phyloP scores from a whole-genome alignment of 2,888 invertebrate species.

The Ischnus inquisitorius region DNA sequence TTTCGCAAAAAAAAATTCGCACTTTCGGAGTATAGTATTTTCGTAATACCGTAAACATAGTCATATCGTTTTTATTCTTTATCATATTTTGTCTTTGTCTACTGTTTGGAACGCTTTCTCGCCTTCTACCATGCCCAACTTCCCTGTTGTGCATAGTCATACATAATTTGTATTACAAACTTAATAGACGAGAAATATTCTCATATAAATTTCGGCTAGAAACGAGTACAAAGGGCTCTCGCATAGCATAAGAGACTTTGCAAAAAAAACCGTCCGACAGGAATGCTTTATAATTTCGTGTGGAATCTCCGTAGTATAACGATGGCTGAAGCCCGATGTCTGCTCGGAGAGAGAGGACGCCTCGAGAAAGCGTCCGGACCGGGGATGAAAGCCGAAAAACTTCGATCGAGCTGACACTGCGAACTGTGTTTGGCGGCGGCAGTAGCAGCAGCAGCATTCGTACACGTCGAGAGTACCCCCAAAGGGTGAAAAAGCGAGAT shows the following conservation, averaged over 20 bases:
- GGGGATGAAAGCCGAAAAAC: constrained; percentile 42
- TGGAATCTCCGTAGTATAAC: background rate
- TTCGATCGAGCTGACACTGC: constrained; percentile 62
- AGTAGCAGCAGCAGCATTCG: constrained; percentile 33
- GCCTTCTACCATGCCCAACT: too few relatives aligned
- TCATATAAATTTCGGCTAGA: background rate
- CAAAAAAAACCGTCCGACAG: background rate
- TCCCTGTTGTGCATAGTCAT: too few relatives aligned
- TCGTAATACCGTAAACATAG: too few relatives aligned
- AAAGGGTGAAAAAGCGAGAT: constrained; percentile 1
- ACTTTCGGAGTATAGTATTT: too few relatives aligned
- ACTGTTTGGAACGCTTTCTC: too few relatives aligned
- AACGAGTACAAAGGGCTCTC: background rate
- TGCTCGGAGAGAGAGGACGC: background rate
- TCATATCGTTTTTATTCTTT: too few relatives aligned
- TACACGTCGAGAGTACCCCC: constrained; percentile 6
- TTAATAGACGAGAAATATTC: too few relatives aligned
- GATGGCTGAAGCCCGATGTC: background rate
- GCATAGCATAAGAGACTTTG: background rate
- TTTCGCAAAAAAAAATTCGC: too few relatives aligned
- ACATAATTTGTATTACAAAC: too few relatives aligned
- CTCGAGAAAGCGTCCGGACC: constrained; percentile 27
- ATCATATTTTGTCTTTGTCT: too few relatives aligned
- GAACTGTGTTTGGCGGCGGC: constrained; percentile 32
- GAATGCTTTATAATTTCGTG: background rate